Base-by-base conservation (phyloP, 2,797 vertebrate genomes). In the Characodon lateralis region DNA sequence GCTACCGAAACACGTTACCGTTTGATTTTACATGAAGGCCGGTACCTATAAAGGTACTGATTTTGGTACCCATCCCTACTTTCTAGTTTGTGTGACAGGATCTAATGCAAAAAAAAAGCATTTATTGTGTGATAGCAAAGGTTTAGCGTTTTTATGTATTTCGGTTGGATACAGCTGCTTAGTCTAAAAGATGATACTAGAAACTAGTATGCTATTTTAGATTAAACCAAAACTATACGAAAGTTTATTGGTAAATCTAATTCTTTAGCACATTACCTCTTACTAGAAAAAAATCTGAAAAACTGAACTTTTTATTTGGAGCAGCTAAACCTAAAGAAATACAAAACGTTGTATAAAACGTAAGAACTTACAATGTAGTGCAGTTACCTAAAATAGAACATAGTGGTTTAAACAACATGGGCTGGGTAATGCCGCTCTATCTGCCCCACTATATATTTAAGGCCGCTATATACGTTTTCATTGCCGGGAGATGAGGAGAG, bases 391-490 rank as follows among this genome's bases (percentile, higher is more conserved):
- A 91, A 90, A 89, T 86, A 93, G 78, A 83, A 74, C 83, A 22
- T 81, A 81, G 91, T 72, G 93, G 92, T 94, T 94, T 93, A 86
- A 92, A 92, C 90, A 92, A 89, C 89, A 89, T 91, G 90, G 94
- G 93, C 77, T 78, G 90, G 90, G 90, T 90, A 89, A 78, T 31
- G 84, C 83, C 2, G 51, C 77, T 89, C 87, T 89, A 93, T 94
- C 94, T 90, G 83, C 86, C 81, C 86, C 53, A 84, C 93, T 90
- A 82, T 93, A 86, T 94, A 94, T 90, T 95, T 93, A 94, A 93
- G 79, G 85, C 73, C 91, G 77, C 93, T 74, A 87, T 91, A 91
- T 94, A 88, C 79, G 92, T 90, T 92, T 94, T 93, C 91, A 92
- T 81, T 85, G 83, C 81, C 89, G 72, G 86, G 89, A 90, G 87